Conservation (phyloP, 2,797 vertebrate species). For the Parauchenoglanis ngamensis region DNA sequence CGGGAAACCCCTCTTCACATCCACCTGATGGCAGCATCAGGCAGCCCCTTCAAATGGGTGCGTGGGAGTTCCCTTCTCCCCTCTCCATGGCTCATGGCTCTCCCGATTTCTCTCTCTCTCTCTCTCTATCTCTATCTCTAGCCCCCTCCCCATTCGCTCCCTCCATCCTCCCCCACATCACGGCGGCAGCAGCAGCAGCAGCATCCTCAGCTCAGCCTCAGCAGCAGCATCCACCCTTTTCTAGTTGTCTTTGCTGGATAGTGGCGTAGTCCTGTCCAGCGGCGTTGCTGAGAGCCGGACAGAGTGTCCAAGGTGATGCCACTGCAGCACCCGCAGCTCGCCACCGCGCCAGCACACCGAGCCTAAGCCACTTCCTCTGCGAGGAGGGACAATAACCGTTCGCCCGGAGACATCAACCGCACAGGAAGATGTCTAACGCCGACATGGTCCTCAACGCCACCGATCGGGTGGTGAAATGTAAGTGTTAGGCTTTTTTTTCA, state of each 20-base stretch:
- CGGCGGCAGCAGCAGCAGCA: constrained; percentile 62
- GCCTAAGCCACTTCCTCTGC: constrained; percentile 60
- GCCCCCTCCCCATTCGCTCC: constrained; percentile 45
- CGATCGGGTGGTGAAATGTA: constrained; percentile 84
- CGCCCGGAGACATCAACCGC: constrained; percentile 53
- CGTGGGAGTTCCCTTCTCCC: constrained; percentile 83
- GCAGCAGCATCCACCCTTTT: constrained; percentile 60
- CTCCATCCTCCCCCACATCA: constrained; percentile 68
- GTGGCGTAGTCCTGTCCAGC: constrained; percentile 68
- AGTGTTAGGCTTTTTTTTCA: constrained; percentile 56
- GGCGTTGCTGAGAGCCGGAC: constrained; percentile 69
- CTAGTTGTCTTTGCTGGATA: constrained; percentile 22
- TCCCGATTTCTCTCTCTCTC: constrained; percentile 56
- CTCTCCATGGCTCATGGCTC: constrained; percentile 66
- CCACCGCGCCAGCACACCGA: constrained; percentile 61
- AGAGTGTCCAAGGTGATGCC: constrained; percentile 74
- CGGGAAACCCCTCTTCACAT: constrained; percentile 75
- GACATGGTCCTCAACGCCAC: constrained; percentile 82
- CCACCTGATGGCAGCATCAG: constrained; percentile 81
- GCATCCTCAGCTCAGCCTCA: constrained; percentile 51
- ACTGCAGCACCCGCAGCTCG: constrained; percentile 73
- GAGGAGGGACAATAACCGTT: constrained; percentile 56
- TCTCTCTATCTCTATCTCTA: constrained; percentile 45
- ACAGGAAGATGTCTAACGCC: constrained; percentile 86
- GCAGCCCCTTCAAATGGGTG: constrained; percentile 79